phyloP scores from a whole-genome alignment of 1,140 invertebrate species.

The Megalonaias nervosa region DNA sequence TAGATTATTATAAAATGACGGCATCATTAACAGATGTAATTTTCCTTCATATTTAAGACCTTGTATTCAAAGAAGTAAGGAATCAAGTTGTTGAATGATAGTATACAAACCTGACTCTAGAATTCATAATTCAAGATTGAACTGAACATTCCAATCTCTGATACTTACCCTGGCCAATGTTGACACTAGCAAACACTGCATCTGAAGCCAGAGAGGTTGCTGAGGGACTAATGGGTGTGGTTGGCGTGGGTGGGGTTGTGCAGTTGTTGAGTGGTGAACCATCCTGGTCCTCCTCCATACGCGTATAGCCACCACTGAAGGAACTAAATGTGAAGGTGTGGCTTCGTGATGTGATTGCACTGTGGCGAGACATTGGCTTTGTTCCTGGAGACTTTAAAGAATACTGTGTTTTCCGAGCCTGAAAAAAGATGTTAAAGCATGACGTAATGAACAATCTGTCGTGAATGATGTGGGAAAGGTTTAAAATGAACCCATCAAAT shows the following conservation, averaged over 20 bases:
- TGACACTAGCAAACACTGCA: conserved; percentile 72
- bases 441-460: no score
- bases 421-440: conserved; percentile 50
- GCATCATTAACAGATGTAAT: not conserved
- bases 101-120: not conserved
- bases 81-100: not conserved
- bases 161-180: conserved; percentile 29
- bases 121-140: not conserved
- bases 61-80: not conserved
- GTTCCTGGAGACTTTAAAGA: conserved; percentile 92
- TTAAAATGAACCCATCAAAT: no score
- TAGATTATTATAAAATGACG: not conserved
- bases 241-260: conserved; percentile 60
- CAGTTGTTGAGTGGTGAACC: conserved; percentile 35
- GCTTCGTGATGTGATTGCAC: conserved; percentile 64
- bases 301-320: conserved; percentile 50
- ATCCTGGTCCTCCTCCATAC: conserved; percentile 52
- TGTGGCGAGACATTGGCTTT: conserved; percentile 78
- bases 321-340: conserved; percentile 63
- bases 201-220: conserved; percentile 50
- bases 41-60: not conserved
- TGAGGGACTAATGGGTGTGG: conserved; percentile 60
- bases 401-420: conserved; percentile 84
- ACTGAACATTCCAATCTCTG: not conserved
- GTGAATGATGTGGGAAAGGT: no score